phyloP scores from a whole-genome alignment of 1,140 invertebrate species.

The Spodoptera frugiperda region DNA sequence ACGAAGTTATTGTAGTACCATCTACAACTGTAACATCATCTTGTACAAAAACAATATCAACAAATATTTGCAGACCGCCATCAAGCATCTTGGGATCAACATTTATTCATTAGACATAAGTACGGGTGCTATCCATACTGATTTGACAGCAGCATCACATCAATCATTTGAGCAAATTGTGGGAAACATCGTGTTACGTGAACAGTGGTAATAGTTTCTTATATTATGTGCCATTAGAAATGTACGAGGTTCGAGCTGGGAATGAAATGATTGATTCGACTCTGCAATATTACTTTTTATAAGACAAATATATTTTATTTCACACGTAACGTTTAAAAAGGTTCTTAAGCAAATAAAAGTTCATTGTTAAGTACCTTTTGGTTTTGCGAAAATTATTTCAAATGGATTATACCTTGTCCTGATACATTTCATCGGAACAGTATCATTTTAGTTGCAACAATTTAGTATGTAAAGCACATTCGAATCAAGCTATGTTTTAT shows the following conservation, averaged over 20 bases:
- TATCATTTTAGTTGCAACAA: background rate
- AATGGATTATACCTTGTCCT: no score
- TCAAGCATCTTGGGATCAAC: background rate
- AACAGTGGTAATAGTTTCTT: conserved; percentile 24
- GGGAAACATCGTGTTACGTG: conserved; percentile 19
- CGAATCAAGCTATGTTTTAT: background rate
- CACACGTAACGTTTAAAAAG: no score
- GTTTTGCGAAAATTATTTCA: no score
- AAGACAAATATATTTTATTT: background rate
- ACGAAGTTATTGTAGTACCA: no score
- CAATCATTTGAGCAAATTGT: conserved; percentile 33
- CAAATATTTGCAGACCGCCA: no score
- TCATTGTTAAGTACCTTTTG: no score
- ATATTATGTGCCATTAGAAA: conserved; percentile 2
- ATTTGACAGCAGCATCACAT: conserved; percentile 24
- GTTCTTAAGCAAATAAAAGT: no score
- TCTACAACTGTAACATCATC: no score
- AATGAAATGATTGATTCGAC: background rate
- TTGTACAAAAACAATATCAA: no score
- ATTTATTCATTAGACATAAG: conserved; percentile 23
- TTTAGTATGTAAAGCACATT: background rate
- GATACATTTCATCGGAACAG: no score
- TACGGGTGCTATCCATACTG: background rate
- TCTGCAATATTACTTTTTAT: background rate
- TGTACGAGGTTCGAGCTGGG: background rate